Conservation (phyloP, 2,797 vertebrate genomes). For the Tiaroga cobitis region DNA sequence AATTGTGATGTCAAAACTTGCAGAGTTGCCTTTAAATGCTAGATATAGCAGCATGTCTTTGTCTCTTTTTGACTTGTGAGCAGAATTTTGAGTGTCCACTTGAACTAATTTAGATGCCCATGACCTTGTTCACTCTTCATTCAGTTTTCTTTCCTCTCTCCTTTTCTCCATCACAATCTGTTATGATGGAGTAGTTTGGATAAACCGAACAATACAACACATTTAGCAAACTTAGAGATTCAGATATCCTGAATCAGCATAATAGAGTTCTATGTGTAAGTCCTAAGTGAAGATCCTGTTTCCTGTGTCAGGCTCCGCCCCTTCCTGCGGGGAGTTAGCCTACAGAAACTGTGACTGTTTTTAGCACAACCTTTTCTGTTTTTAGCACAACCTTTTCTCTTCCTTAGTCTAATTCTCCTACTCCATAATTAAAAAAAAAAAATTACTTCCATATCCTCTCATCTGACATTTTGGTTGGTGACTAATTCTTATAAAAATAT, state of each 20-base stretch:
- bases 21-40: slow-evolving; percentile 19
- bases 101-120: slow-evolving; percentile 46
- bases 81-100: slow-evolving; percentile 52
- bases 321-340: slow-evolving; percentile 25
- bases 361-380: slow-evolving; percentile 41
- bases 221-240: slow-evolving; percentile 31
- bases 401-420: slow-evolving; percentile 29
- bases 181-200: slow-evolving; percentile 28
- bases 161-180: slow-evolving; percentile 7
- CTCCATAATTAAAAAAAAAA: slow-evolving; percentile 25
- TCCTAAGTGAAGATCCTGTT: slow-evolving; percentile 36
- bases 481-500: background rate
- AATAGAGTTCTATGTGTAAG: background rate
- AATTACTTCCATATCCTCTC: slow-evolving; percentile 4
- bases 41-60: slow-evolving; percentile 34
- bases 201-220: slow-evolving; percentile 37
- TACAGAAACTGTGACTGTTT: slow-evolving; percentile 19
- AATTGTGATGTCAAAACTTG: slow-evolving; percentile 25
- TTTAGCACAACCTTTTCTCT: slow-evolving; percentile 37
- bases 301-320: slow-evolving; percentile 41
- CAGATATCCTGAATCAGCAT: slow-evolving; percentile 47
- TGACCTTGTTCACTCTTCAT: slow-evolving; percentile 49
- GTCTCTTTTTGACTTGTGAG: slow-evolving; percentile 40
- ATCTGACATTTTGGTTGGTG: background rate
- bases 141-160: slow-evolving; percentile 23